phyloP scores from a whole-genome alignment of 2,797 vertebrate genomes.

The Acanthurus tractus region DNA sequence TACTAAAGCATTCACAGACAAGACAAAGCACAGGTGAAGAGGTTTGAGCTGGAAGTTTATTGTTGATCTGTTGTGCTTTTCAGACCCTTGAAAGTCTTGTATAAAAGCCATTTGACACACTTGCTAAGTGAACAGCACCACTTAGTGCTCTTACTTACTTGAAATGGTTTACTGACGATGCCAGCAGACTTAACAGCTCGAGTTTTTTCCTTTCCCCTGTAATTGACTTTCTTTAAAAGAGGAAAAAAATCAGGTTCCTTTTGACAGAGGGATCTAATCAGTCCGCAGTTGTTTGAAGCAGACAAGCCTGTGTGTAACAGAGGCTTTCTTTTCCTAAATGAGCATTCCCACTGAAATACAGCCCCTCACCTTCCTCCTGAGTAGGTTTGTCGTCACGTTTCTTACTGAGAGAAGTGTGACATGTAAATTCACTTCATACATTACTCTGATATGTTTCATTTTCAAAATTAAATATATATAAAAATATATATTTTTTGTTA shows the following conservation, averaged over 20 bases:
- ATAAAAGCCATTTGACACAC: slow-evolving; percentile 72
- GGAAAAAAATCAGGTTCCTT: slow-evolving; percentile 46
- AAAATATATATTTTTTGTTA: slow-evolving; percentile 91
- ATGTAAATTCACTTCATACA: slow-evolving; percentile 86
- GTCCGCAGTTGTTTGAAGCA: slow-evolving; percentile 65
- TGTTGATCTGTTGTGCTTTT: slow-evolving; percentile 65
- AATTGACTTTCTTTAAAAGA: slow-evolving; percentile 68
- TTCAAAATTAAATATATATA: slow-evolving; percentile 90
- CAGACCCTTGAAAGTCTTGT: slow-evolving; percentile 61
- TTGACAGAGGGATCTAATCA: slow-evolving; percentile 62
- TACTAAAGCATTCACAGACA: slow-evolving; percentile 65
- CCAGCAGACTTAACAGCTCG: slow-evolving; percentile 70
- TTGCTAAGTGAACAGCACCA: slow-evolving; percentile 59
- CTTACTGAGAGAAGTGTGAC: slow-evolving; percentile 75
- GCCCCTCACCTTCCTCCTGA: slow-evolving; percentile 75
- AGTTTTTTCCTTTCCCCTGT: slow-evolving; percentile 53
- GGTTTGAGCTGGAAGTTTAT: slow-evolving; percentile 62
- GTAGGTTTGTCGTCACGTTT: slow-evolving; percentile 71
- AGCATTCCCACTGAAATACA: slow-evolving; percentile 83
- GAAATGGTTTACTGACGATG: slow-evolving; percentile 73
- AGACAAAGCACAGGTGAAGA: slow-evolving; percentile 78
- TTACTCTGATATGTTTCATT: slow-evolving; percentile 87
- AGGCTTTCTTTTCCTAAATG: slow-evolving; percentile 78
- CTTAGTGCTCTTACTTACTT: slow-evolving; percentile 64
- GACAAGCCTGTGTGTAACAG: slow-evolving; percentile 70